A percentile compares a stretch with the other conserved stretches of the same genome.
Conservation (phyloP, 2,113 vertebrate species). For the Vicugna pacos region DNA sequence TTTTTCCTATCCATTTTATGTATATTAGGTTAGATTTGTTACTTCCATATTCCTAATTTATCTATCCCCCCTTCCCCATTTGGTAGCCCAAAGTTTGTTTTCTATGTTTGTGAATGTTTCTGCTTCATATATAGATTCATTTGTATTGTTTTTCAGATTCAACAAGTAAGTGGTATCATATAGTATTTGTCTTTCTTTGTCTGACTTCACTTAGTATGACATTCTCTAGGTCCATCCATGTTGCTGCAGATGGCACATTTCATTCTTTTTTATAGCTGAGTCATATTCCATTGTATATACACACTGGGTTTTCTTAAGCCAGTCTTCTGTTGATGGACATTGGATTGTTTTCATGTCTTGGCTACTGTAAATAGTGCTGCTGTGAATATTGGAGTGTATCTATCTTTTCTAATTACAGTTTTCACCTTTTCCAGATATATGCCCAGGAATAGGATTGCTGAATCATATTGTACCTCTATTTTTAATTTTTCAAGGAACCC, state of each 20-base stretch:
- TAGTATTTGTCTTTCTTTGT: too few species aligned
- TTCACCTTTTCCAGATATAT: neutral
- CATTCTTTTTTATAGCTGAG: neutral
- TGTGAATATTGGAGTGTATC: neutral
- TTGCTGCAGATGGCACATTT: neutral
- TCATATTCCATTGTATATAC: neutral
- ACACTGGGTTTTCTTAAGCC: neutral
- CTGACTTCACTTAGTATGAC: too few species aligned
- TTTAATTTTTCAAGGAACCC: neutral
- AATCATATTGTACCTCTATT: neutral
- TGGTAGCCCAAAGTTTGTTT: too few species aligned
- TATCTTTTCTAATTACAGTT: neutral
- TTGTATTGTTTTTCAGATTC: too few species aligned
- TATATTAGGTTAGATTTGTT: too few species aligned
- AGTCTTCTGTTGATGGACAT: neutral
- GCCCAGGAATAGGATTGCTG: neutral
- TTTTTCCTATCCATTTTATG: too few species aligned
- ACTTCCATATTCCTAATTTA: too few species aligned
- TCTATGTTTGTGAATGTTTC: too few species aligned
- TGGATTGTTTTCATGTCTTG: neutral
- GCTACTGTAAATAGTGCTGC: neutral
- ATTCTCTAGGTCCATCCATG: too few species aligned
- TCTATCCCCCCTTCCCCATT: too few species aligned
- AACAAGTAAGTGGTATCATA: too few species aligned
- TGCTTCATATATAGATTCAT: too few species aligned